A percentile compares a stretch with the other conserved stretches of the same genome.
phyloP scores from a whole-genome alignment of 2,797 vertebrate species.

The Urosaurus nigricauda region DNA sequence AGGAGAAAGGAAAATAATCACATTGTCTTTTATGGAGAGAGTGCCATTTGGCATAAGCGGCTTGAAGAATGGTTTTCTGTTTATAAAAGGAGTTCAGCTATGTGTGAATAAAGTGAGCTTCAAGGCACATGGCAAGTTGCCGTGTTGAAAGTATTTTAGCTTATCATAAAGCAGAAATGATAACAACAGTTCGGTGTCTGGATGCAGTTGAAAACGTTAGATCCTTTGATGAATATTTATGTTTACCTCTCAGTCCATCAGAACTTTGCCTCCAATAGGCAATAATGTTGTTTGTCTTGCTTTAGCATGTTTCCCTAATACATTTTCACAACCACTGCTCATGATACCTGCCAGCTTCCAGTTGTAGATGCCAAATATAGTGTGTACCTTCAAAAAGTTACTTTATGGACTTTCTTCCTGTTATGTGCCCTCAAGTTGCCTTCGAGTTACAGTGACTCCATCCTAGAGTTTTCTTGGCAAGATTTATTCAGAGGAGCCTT shows the following conservation, averaged over 20 bases:
- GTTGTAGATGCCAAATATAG: too few relatives aligned
- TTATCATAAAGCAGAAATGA: conserved; percentile 18
- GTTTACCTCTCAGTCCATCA: not conserved
- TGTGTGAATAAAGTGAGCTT: conserved; percentile 73
- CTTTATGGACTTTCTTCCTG: too few relatives aligned
- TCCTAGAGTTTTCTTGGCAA: too few relatives aligned
- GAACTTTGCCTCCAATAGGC: not conserved
- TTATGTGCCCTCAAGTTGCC: too few relatives aligned
- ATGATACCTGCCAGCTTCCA: not conserved
- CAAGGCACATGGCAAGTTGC: conserved; percentile 68
- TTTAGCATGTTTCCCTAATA: not conserved
- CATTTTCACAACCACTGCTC: not conserved
- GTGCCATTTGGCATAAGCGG: conserved; percentile 63
- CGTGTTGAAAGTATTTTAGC: conserved; percentile 51
- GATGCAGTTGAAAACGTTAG: conserved; percentile 4
- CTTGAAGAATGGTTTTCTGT: conserved; percentile 76
- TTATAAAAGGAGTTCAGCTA: conserved; percentile 76
- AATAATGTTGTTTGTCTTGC: not conserved
- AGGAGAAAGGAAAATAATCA: conserved; percentile 66
- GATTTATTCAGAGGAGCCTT: too few relatives aligned
- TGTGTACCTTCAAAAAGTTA: too few relatives aligned
- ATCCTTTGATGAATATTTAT: conserved; percentile 5
- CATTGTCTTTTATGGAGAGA: conserved; percentile 73
- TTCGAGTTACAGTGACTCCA: too few relatives aligned
- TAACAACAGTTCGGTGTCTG: conserved; percentile 9